These are phyloP conservation scores for Drosophila buzzatii DNA, from an alignment of 2,888 invertebrate species.

Conservation along the genomic window DNA sequence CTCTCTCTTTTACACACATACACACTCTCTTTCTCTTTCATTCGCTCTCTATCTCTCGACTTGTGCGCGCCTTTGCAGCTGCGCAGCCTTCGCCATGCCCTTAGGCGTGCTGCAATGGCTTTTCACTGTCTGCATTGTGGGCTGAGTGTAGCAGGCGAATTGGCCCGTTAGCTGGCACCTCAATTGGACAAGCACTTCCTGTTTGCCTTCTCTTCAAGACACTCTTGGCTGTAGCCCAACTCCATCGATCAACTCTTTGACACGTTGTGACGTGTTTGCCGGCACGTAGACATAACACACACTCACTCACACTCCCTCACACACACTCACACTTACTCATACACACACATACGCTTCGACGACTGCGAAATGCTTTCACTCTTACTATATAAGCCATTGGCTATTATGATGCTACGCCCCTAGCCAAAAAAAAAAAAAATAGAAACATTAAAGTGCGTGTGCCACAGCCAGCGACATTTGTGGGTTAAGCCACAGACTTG, in stretches of 20 bases:
- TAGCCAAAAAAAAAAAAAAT: conserved; percentile 21
- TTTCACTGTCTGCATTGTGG: conserved; percentile 8
- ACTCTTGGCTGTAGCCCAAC: conserved; percentile 11
- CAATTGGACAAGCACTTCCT: conserved; percentile 63
- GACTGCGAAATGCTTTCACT: conserved; percentile 75
- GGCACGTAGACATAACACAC: conserved; percentile 66
- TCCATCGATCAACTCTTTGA: conserved; percentile 28
- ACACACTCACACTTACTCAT: conserved; percentile 8
- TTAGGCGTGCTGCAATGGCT: neutral
- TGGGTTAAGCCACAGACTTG: conserved; percentile 48
- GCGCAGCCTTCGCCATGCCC: conserved; percentile 26
- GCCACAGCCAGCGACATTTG: conserved; percentile 40
- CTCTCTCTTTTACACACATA: neutral
- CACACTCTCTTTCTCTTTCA: neutral
- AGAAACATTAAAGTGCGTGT: conserved; percentile 27
- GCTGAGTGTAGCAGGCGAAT: conserved; percentile 15
- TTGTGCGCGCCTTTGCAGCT: conserved; percentile 18
- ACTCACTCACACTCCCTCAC: conserved; percentile 7
- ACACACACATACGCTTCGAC: conserved; percentile 14
- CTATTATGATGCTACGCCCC: conserved; percentile 13
- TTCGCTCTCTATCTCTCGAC: neutral
- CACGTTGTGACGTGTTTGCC: conserved; percentile 69
- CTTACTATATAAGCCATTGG: conserved; percentile 59
- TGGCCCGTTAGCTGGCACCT: conserved; percentile 40
- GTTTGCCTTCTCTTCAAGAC: conserved; percentile 31